phyloP scores from a whole-genome alignment of 1,140 invertebrate species.

The Saxidomus purpurata region DNA sequence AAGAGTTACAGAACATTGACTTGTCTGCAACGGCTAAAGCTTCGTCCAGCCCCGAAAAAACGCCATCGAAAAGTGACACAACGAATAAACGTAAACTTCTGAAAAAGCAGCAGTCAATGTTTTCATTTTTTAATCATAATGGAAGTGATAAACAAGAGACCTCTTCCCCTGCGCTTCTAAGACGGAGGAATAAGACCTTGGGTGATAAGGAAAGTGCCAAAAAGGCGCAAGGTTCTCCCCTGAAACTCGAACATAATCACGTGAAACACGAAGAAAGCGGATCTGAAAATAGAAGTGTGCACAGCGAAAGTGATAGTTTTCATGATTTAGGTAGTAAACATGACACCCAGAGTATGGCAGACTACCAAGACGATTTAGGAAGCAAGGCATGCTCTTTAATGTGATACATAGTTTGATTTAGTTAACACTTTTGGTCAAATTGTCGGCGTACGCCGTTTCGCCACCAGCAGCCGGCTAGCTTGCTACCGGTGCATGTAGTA shows the following conservation, averaged over 20 bases:
- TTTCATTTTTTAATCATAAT: slow-evolving; percentile 43
- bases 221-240: neutral
- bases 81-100: slow-evolving; percentile 12
- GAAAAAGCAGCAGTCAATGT: slow-evolving; percentile 57
- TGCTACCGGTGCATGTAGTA: too few relatives aligned
- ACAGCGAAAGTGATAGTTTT: neutral
- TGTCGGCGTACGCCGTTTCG: too few relatives aligned
- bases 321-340: neutral
- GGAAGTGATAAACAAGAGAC: neutral
- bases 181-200: neutral
- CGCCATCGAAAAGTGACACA: neutral
- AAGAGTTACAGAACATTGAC: slow-evolving; percentile 63
- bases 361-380: neutral
- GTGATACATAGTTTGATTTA: slow-evolving; percentile 20
- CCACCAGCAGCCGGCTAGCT: too few relatives aligned
- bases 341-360: neutral
- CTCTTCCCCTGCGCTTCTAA: neutral
- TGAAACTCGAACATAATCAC: neutral
- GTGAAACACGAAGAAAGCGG: neutral
- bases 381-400: slow-evolving; percentile 53
- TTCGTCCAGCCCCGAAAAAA: neutral
- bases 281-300: neutral
- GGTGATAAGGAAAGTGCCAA: neutral
- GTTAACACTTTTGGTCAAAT: too few relatives aligned
- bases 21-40: slow-evolving; percentile 12